Base-by-base conservation (phyloP, 2,888 invertebrate species). In the Elysia crispata region DNA sequence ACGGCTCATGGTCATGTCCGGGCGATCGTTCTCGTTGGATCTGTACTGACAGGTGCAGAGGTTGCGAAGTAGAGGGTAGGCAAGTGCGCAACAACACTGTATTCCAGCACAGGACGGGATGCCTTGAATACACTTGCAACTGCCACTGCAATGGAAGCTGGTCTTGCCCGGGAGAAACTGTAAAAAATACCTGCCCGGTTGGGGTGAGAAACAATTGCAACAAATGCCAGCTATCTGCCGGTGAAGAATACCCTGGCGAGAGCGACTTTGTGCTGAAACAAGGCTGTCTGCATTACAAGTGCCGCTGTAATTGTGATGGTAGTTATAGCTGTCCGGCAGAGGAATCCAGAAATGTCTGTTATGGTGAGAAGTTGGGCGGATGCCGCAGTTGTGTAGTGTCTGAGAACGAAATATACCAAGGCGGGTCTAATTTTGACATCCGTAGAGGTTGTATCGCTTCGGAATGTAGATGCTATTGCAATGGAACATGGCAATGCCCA, bases 231-330 rank as follows among this genome's bases (percentile, higher is more conserved):
- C 49, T 81, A 6, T 77, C 77, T 5, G 72, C 78, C 30, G 73
- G 76, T 11, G 79, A 76, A 60, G 28, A 66, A 1, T 84, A 85
- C 54, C 60, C 57, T 13, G 83, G 85, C 5, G 82, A 85, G 28
- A 81, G 77, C 0, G 83, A 83, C 54, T 86, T 86, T 49, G 72
- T 72, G 23, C 72, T 84, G 54, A 69, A 67, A 25, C 67, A 79
- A 30, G 83, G 78, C 60, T 86, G 86, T 69, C 75, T 83, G 54
- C 80, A 81, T 28, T 85, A 83, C 73, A 81, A 81, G 66, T 90
- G 90, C 76, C 86, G 87, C 25, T 90, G 90, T 81, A 84, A 85
- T 31, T 90, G 90, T 80, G 87, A 89, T 54, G 90, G 90, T 0
- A 84, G 86, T 28, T 85, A 86, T 54, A 77, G 81, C 20, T 88